These are phyloP conservation scores for Macquaria australasica DNA, from an alignment of 2,113 vertebrate genomes.

Conservation along the genomic window DNA sequence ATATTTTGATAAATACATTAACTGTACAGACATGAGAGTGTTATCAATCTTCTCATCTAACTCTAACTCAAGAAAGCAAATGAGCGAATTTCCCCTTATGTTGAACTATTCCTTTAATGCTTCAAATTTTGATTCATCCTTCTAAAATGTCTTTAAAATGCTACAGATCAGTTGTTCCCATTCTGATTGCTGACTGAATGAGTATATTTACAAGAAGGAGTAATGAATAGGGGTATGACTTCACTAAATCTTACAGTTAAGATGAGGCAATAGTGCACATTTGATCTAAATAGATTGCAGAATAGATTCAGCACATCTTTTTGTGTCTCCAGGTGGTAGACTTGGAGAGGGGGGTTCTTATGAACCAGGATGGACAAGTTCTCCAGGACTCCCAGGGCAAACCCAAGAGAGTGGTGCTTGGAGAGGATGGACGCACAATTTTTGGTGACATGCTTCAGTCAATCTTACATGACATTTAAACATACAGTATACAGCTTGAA, in stretches of 20 bases:
- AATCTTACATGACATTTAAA: constrained; percentile 24
- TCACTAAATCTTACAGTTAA: not conserved
- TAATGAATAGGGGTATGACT: not conserved
- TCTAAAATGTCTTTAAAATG: not conserved
- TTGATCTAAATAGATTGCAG: not conserved
- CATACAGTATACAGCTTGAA: not conserved
- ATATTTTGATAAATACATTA: no score
- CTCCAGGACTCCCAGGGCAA: constrained; percentile 96
- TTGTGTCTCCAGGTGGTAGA: constrained; percentile 89
- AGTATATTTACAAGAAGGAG: not conserved
- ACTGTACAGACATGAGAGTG: no score
- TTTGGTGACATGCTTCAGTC: constrained; percentile 87
- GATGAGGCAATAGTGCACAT: not conserved
- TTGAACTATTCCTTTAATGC: not conserved
- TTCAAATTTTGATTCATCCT: no score
- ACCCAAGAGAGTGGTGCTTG: constrained; percentile 93
- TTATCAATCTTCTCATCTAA: not conserved
- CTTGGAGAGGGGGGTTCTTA: constrained; percentile 91
- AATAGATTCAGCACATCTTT: not conserved
- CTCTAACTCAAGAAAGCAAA: no score
- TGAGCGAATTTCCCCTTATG: no score
- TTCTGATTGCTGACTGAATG: not conserved
- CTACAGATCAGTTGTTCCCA: not conserved
- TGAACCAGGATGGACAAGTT: constrained; percentile 93
- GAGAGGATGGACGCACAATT: constrained; percentile 94